These are phyloP conservation scores for Alectoris magna DNA, from an alignment of 2,797 vertebrate species.

Conservation along the genomic window DNA sequence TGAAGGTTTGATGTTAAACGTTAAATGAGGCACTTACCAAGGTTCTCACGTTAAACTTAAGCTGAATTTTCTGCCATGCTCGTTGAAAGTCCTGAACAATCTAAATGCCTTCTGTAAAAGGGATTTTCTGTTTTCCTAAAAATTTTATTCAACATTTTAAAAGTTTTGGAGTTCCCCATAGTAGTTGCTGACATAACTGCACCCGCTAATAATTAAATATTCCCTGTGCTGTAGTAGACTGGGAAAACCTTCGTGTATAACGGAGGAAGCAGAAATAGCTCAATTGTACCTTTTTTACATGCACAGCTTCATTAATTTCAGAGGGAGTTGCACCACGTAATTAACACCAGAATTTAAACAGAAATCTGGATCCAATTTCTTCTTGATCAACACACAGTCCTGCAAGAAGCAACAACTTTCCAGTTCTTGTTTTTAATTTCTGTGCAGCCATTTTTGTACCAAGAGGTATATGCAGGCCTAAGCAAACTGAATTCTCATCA, in stretches of 20 bases:
- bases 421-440: constrained; percentile 4
- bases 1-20: neutral
- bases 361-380: constrained; percentile 60
- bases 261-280: constrained; percentile 49
- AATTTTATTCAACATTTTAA: neutral
- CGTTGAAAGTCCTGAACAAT: neutral
- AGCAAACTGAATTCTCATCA: neutral
- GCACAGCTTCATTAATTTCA: constrained; percentile 53
- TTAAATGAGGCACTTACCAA: neutral
- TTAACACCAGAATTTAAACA: constrained; percentile 52
- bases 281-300: constrained; percentile 1
- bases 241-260: constrained; percentile 28
- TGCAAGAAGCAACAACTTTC: constrained; percentile 27
- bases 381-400: neutral
- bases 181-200: constrained; percentile 18
- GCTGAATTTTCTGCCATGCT: neutral
- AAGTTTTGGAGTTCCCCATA: constrained; percentile 2
- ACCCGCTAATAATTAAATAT: constrained; percentile 19
- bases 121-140: constrained; percentile 32
- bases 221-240: constrained; percentile 49
- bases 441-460: neutral
- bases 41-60: constrained; percentile 12
- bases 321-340: constrained; percentile 48
- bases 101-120: neutral
- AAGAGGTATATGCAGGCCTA: neutral